These are phyloP conservation scores for honey bee (Apis mellifera) DNA, from an alignment of 1,140 invertebrate species.

Conservation along the genomic window Amel_HAv3.1 CM009937.2:7915501-7916000, in stretches of 20 bases:
- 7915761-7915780: neutral
- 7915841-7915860: constrained; percentile 2
- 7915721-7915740: constrained; percentile 35
- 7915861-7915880: constrained; percentile 53
- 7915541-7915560: neutral
- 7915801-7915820: neutral
- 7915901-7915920: constrained; percentile 38
- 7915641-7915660: constrained; percentile 41
- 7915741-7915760: neutral
- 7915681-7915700: constrained; percentile 48
- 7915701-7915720: constrained; percentile 41
- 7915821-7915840: neutral
- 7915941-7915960: neutral
- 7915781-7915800: neutral
- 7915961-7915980: neutral
- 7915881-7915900: constrained; percentile 45
- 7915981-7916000: constrained; percentile 33
- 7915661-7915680: constrained; percentile 23
- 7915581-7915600: constrained; percentile 24
- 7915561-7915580: neutral
- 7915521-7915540: neutral
- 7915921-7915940: neutral
- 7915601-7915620: constrained; percentile 35
- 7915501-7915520: constrained; percentile 59
- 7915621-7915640: constrained; percentile 42